Conservation (phyloP, 1,140 invertebrate species). For the Aphis gossypii region DNA sequence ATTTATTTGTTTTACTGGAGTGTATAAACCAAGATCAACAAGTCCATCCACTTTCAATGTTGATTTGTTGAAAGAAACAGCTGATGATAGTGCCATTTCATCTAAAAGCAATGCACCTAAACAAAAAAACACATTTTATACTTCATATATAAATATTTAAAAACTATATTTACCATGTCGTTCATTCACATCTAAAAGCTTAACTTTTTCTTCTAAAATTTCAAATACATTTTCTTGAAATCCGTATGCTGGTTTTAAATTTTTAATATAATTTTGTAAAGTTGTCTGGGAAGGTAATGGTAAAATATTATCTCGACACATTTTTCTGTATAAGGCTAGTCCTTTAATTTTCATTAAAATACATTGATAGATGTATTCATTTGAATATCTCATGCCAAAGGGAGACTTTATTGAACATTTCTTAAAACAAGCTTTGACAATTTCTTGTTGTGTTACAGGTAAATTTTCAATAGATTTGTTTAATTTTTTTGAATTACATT, state of each 20-base stretch:
- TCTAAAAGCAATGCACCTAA: slow-evolving; percentile 27
- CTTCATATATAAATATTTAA: too few relatives aligned
- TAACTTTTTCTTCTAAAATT: neutral
- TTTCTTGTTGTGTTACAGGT: neutral
- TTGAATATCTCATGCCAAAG: neutral
- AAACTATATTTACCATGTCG: neutral
- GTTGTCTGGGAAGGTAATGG: neutral
- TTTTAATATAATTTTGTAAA: neutral
- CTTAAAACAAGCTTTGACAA: neutral
- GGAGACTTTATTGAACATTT: neutral
- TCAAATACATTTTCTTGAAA: slow-evolving; percentile 9
- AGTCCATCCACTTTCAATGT: slow-evolving; percentile 31
- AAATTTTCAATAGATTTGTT: neutral
- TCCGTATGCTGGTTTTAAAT: neutral
- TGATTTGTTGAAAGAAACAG: neutral
- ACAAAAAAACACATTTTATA: neutral
- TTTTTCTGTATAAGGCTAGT: neutral
- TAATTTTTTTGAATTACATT: neutral
- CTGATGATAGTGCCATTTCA: slow-evolving; percentile 22
- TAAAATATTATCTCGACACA: neutral
- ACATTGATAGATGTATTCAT: neutral
- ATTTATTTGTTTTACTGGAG: slow-evolving; percentile 19
- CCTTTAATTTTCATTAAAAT: slow-evolving; percentile 8
- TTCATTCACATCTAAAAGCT: neutral
- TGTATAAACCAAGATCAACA: slow-evolving; percentile 26